These are phyloP conservation scores for Lytechinus variegatus DNA, from an alignment of 35 echinoderm and acorn worm species.

Conservation along the genomic window DNA sequence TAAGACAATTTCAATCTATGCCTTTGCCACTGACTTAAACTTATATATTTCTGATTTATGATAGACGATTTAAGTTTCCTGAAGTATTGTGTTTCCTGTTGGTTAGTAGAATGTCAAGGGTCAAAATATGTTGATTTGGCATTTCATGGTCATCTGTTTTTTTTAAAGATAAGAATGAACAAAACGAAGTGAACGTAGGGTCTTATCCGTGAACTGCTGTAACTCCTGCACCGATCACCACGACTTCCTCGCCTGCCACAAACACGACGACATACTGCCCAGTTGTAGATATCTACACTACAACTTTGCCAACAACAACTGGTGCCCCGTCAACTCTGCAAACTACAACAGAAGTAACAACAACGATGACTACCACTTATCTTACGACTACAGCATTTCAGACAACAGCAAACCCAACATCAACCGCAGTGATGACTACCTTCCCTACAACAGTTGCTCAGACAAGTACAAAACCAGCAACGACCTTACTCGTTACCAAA, in stretches of 20 bases:
- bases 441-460: background rate
- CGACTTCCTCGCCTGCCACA: background rate
- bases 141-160: background rate
- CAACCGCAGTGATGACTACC: background rate
- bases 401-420: background rate
- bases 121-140: too few relatives aligned
- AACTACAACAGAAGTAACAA: background rate
- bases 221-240: background rate
- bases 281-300: conserved; percentile 3
- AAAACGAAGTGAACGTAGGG: background rate
- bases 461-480: background rate
- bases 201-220: background rate
- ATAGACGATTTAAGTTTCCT: too few relatives aligned
- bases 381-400: background rate
- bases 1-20: too few relatives aligned
- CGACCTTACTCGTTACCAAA: background rate
- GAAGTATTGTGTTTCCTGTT: too few relatives aligned
- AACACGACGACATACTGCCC: background rate
- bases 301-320: conserved; percentile 23
- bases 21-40: too few relatives aligned
- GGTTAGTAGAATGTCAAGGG: too few relatives aligned
- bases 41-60: too few relatives aligned
- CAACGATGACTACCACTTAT: background rate
- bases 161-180: background rate
- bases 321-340: background rate